Base-by-base conservation (phyloP, 2,888 invertebrate species). In the Tenthredo distinguenda region DNA sequence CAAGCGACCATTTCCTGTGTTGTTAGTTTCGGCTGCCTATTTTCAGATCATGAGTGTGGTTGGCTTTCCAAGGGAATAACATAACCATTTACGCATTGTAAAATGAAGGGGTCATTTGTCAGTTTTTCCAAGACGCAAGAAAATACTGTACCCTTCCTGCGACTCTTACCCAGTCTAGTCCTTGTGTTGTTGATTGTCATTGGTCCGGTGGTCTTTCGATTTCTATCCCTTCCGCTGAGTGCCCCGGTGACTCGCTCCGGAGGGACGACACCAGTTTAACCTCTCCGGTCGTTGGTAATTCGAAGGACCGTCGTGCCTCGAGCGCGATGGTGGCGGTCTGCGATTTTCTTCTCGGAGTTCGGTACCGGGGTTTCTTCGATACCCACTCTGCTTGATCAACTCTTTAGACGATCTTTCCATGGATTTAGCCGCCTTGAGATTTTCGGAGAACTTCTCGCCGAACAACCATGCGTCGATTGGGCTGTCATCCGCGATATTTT, bases 151-250 rank as follows among this genome's bases (percentile, higher is more conserved):
- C 31, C 12, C 77, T 26, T 55, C 77, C 77, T 34, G 84, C 87
- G 40, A 85, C 84, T 85, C 87, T 84, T 21, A 82, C 85, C 43
- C 84, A 34, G 71, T 86, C 84, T 86, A 85, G 2, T 84, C 76
- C 74, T 85, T 86, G 62, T 68, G 72, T 31, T 47, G 82, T 72
- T 72, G 84, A 47, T 85, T 84, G 31, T 86, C 74, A 74, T 86
- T 86, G 86, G n/a, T 31, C 43, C 79, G 72, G 81, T 26, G 72
- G 79, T 87, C 85, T 85, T 50, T 84, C 86, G 86, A 26, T 84
- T 84, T 87, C 85, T 83, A 84, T 86, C 84, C 83, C 85, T 86
- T 84, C 85, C 84, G 50, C 58, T 85, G 85, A 86, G 85, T 86
- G 71, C 86, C 85, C 76, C 85, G 84, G 82, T 84, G 37, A 85